Conservation (phyloP, 2,113 vertebrate genomes). For the Chiloscyllium plagiosum region DNA sequence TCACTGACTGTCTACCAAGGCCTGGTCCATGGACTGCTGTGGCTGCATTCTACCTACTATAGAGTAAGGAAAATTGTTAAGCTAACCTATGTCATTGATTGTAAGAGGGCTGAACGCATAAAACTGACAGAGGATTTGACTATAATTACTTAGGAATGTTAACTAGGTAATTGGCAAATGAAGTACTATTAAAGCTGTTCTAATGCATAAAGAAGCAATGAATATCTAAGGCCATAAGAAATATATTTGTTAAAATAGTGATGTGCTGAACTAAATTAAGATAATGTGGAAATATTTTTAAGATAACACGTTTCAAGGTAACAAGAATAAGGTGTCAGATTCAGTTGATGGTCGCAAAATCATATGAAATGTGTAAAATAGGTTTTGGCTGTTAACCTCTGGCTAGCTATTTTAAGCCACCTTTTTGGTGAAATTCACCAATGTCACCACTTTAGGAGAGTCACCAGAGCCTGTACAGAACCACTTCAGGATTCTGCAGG, state of each 20-base stretch:
- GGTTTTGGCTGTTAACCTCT: not conserved
- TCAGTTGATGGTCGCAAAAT: not conserved
- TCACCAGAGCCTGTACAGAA: not conserved
- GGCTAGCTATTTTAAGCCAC: not conserved
- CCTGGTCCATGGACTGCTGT: conserved; percentile 52
- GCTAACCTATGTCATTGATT: not conserved
- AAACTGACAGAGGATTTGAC: not conserved
- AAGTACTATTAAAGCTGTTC: not conserved
- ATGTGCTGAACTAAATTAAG: not conserved
- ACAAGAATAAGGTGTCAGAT: not conserved
- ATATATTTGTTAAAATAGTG: not conserved
- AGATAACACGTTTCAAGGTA: not conserved
- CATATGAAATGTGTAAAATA: not conserved
- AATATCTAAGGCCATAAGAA: not conserved
- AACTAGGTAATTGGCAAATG: not conserved
- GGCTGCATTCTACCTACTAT: conserved; percentile 50
- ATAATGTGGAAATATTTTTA: not conserved
- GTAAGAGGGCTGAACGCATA: not conserved
- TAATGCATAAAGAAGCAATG: not conserved
- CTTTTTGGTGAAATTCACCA: not conserved
- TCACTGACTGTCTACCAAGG: conserved; percentile 51
- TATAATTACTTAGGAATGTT: not conserved
- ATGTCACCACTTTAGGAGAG: not conserved
- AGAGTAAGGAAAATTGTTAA: conserved; percentile 44
- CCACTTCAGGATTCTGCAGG: not conserved